Evolutionary conservation across 2,797 vertebrate genomes (phyloP).

Genomic region (Valencia hispanica): DNA sequence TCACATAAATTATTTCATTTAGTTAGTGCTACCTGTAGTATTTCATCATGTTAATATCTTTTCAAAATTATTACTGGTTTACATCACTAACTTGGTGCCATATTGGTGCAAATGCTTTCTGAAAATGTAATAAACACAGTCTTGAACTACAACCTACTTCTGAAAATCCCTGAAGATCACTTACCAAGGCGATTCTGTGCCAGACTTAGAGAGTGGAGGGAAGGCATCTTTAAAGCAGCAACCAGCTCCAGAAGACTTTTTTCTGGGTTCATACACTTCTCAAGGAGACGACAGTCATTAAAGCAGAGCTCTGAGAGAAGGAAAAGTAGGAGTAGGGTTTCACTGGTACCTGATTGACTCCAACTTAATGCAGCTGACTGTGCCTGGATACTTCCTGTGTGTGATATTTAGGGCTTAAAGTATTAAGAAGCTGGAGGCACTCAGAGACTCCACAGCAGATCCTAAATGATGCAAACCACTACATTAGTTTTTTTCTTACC

Average conservation of each 20-base stretch:
- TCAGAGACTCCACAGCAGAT: background rate
- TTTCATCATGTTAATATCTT: no score
- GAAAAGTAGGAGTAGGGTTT: background rate
- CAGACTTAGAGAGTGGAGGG: slow-evolving; percentile 85
- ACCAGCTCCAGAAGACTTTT: slow-evolving; percentile 84
- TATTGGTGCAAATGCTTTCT: background rate
- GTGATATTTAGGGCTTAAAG: no score
- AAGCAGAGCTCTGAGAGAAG: slow-evolving; percentile 82
- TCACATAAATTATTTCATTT: background rate
- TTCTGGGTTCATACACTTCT: slow-evolving; percentile 77
- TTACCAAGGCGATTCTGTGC: slow-evolving; percentile 91
- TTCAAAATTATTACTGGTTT: background rate
- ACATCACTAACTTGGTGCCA: no score
- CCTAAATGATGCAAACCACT: background rate
- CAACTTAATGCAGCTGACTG: no score
- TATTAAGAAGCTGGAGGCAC: background rate
- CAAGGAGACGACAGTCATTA: slow-evolving; percentile 91
- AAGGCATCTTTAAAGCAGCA: slow-evolving; percentile 80
- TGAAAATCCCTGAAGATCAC: slow-evolving; percentile 1
- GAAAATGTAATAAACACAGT: background rate
- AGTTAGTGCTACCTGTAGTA: background rate
- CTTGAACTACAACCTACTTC: background rate
- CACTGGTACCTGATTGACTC: background rate
- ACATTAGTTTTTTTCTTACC: slow-evolving; percentile 72
- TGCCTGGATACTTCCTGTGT: no score